A percentile compares a stretch with the other conserved stretches of the same genome.
These are phyloP conservation scores for Dicerorhinus sumatrensis DNA, from an alignment of 2,113 vertebrate species.

Conservation along the genomic window DNA sequence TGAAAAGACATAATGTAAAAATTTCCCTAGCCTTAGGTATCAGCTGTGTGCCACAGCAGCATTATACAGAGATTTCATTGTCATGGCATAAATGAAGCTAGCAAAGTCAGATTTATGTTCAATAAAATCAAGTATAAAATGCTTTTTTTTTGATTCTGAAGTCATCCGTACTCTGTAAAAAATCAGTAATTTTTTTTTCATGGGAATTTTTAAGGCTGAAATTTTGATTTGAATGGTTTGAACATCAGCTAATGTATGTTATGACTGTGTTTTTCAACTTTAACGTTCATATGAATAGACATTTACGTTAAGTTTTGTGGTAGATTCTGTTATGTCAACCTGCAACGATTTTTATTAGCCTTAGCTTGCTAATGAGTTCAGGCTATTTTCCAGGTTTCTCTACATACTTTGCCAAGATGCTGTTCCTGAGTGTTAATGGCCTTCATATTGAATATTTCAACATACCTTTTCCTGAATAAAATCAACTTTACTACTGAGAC, in stretches of 20 bases:
- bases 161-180: background rate
- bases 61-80: background rate
- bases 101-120: background rate
- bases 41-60: background rate
- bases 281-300: background rate
- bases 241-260: background rate
- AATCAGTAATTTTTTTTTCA: background rate
- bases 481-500: background rate
- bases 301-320: background rate
- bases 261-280: background rate
- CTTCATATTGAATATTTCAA: slow-evolving; percentile 46
- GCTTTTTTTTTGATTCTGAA: background rate
- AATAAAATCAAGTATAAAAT: background rate
- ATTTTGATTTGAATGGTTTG: background rate
- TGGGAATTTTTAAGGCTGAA: background rate
- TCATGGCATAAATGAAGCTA: background rate
- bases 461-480: background rate
- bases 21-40: background rate
- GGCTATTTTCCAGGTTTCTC: background rate
- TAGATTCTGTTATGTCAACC: background rate
- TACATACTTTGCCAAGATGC: background rate
- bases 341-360: background rate
- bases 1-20: background rate
- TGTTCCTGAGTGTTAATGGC: slow-evolving; percentile 3
- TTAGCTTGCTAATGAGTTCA: slow-evolving; percentile 39